Evolutionary conservation across 2,113 vertebrate species (phyloP), one percentile per base, ranked within the genome.

Genomic region (Aphelocoma coerulescens): DNA sequence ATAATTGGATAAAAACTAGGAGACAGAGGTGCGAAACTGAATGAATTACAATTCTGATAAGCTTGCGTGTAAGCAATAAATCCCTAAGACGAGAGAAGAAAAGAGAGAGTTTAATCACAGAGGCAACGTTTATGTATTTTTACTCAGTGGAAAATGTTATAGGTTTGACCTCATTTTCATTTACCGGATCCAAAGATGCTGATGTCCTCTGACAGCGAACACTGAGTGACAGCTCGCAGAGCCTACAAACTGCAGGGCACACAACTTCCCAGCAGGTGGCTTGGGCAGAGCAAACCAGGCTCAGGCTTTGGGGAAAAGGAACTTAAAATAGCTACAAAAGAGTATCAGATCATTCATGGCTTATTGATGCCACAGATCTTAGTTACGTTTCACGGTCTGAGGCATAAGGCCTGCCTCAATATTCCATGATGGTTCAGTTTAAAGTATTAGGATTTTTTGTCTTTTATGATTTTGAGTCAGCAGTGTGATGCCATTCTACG

Each of bases 1-100:
- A 85, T 96, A 90, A 96, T 85, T 88, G 89, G 92, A 91, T 95
- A 95, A 96, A 96, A 97, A 96, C 52, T 37, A 44, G 48, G n/a
- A 82, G 48, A 43, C 52, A 91, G 39, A 89, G 74, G 32, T 89
- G 55, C 89, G 89, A 93, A 96, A 90, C 62, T 32, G 80, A 94
- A 61, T 10, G 33, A 95, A 90, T 93, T 92, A 80, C 14, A 43
- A 66, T 65, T 95, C 85, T 79, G 72, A 91, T 91, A 95, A 79
- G 16, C 78, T 73, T 93, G 57, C 0, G 0, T n/a, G 41, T 61
- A 63, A 83, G 57, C 71, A 87, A 86, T 93, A 95, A 97, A 96
- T 94, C 85, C 84, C 57, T 75, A 72, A 84, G 95, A 88, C 3
- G 63, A 81, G 66, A 0, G 0, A 69, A 48, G 66, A 63, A 44